Evolutionary conservation across 1,140 invertebrate genomes (phyloP), one percentile per base, ranked within the genome.

Genomic region (Drosophila willistoni): DNA sequence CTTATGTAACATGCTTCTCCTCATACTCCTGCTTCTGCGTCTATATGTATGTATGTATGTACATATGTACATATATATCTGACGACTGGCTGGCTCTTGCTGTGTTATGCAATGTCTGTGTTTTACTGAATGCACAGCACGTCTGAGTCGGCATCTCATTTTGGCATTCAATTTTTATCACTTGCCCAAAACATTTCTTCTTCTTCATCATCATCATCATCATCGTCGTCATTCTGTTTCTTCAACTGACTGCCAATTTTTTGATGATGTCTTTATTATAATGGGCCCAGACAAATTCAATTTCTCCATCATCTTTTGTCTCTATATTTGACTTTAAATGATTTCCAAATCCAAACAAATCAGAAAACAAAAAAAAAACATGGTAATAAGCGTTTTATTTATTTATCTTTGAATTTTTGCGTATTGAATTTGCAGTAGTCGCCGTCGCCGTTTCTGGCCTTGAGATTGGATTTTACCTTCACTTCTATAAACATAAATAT

Each of bases 191-290:
- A 36, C 65, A 69, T 77, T 76, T 76, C 44, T 51, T 51, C 44
- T 51, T 22, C 25, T 25, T 25, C 25, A 25, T 5, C 25, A 25
- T 25, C 25, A 7, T 29, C 25, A 29, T 29, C 25, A 29, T 29
- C 29, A 29, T 29, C 29, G 3, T 29, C 29, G 34, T 36, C 3
- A 10, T 51, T 22, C 19, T 51, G 14, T 19, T 51, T 51, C 17
- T 51, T 22, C 44, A 51, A 55, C 66, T 42, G 51, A 64, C 62
- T 67, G 59, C 61, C 66, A 22, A 73, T 64, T 81, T 85, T 63
- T 85, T 63, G 68, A 51, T 81, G 59, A 75, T 78, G 79, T 86
- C 83, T 87, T 82, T 87, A 87, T 82, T 79, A 57, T 82, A 77
- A 83, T 87, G 72, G 62, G 25, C 47, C 74, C 71, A 71, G 74